phyloP scores from a whole-genome alignment of 1,140 invertebrate species.

The Stenopsyche tienmushanensis region DNA sequence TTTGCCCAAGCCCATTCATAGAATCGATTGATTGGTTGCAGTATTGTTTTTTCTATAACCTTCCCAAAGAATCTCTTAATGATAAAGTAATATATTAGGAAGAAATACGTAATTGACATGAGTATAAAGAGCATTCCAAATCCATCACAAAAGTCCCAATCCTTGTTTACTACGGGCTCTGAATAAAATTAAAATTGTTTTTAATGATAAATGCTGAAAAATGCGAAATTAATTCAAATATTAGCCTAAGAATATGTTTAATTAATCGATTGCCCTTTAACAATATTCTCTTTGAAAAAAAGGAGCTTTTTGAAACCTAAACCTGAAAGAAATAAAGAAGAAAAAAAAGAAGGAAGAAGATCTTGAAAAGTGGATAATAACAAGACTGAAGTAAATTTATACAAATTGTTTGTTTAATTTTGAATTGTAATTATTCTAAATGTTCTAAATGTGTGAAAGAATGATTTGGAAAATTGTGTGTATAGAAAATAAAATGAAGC shows the following conservation, averaged over 20 bases:
- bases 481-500: no score
- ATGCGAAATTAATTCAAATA: neutral
- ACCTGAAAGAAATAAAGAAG: no score
- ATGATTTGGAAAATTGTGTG: no score
- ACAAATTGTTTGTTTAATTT: no score
- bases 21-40: slow-evolving; percentile 45
- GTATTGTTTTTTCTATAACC: slow-evolving; percentile 48
- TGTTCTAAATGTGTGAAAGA: no score
- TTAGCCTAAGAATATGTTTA: neutral
- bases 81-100: slow-evolving; percentile 65
- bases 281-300: neutral
- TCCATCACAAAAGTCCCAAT: slow-evolving; percentile 62
- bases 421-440: no score
- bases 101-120: slow-evolving; percentile 61
- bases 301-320: no score
- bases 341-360: no score
- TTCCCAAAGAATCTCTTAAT: slow-evolving; percentile 61
- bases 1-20: slow-evolving; percentile 41
- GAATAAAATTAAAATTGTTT: slow-evolving; percentile 6
- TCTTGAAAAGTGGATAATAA: no score
- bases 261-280: neutral
- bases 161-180: slow-evolving; percentile 1
- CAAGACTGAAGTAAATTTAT: no score
- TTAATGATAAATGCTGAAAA: neutral
- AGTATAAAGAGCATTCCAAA: slow-evolving; percentile 74